Conservation (phyloP, 1,140 invertebrate genomes). For the Daktulosphaira vitifoliae region DNA sequence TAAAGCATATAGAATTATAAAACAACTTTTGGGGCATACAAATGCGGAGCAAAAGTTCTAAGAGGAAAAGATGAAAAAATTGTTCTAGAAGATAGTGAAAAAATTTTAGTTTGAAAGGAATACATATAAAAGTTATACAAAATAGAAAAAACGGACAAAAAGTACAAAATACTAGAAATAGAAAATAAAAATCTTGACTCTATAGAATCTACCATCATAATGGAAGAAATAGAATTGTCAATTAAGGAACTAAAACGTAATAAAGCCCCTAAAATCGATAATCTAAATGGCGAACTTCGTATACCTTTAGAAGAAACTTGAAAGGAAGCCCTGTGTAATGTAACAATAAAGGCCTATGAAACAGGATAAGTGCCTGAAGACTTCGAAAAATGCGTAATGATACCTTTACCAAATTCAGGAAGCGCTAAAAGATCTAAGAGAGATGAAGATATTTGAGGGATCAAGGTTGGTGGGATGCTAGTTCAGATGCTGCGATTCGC, state of each 20-base stretch:
- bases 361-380: not conserved
- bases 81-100: no score
- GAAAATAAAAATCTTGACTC: not conserved
- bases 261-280: constrained; percentile 36
- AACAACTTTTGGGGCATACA: not conserved
- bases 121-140: no score
- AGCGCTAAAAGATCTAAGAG: not conserved
- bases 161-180: not conserved
- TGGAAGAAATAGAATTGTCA: constrained; percentile 19
- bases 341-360: not conserved
- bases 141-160: no score
- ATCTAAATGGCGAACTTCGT: constrained; percentile 27
- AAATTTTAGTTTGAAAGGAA: no score
- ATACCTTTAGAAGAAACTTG: not conserved
- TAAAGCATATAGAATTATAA: constrained; percentile 9
- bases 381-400: constrained; percentile 3
- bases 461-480: no score
- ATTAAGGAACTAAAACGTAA: constrained; percentile 34
- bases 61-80: not conserved
- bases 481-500: no score
- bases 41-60: not conserved
- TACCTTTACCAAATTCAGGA: not conserved
- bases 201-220: not conserved
- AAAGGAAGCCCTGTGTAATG: not conserved
- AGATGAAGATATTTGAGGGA: not conserved